Base-by-base conservation (phyloP, 2,113 vertebrate genomes). In the Cepphus grylle region DNA sequence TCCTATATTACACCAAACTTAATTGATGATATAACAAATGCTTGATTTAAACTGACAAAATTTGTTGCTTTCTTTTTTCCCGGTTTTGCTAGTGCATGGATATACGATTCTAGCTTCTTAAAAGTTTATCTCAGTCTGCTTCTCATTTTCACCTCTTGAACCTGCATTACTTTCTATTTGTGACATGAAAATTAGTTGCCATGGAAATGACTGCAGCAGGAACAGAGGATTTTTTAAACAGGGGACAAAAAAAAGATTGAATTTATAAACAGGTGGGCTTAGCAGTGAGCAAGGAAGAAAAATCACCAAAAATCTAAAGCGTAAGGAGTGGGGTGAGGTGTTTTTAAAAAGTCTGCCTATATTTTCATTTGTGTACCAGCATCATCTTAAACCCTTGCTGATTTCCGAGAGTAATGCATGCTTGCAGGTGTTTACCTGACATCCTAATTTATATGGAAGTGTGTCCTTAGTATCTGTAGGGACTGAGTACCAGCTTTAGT, bases 161-260 rank as follows among this genome's bases (percentile, higher is more conserved):
- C 92, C 34, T 67, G 22, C 40, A 38, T 76, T 47, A 47, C 78
- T 81, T 90, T 95, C 85, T 96, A 58, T 90, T 90, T 94, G 62
- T 88, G 94, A 94, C 95, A 95, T 81, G 87, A 85, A 87, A 89
- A 94, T 94, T 84, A 95, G 94, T 97, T 97, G 65, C 90, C 84
- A 97, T 97, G 95, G 96, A 92, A 95, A 97, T 96, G 78, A 93
- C 38, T 91, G 80, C 90, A 65, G 88, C 58, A 81, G 56, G 87
- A 93, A 53, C 81, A 61, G 78, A 70, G 43, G 34, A 81, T 70
- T 34, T 91, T 42, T 74, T 91, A 58, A 92, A 63, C 10, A 34
- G 21, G 21, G 34, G 42, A 38, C 8, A 5, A 43, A 90, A 69
- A 81, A 81, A 80, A 47, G 40, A 43, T 69, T 42, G 21, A 26